Conservation (phyloP, 2,797 vertebrate species). For the Gymnothorax reevesii region DNA sequence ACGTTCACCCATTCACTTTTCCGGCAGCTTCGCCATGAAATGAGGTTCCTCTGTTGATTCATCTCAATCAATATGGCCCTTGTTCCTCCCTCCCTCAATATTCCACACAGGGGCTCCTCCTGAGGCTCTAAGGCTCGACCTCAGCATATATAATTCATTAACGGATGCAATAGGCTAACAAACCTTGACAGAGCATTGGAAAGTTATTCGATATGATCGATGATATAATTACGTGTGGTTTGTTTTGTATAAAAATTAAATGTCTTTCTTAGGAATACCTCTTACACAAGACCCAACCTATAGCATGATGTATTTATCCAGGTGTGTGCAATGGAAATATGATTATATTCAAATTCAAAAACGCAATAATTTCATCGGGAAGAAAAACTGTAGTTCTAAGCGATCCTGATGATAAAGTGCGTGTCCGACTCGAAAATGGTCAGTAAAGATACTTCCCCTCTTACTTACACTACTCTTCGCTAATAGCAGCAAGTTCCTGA, state of each 20-base stretch:
- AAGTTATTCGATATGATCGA: neutral
- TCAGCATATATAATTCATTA: neutral
- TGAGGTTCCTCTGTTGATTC: conserved; percentile 10
- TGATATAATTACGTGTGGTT: neutral
- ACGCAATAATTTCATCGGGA: neutral
- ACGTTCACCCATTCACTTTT: conserved; percentile 6
- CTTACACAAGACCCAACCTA: neutral
- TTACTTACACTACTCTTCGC: neutral
- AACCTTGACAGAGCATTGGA: neutral
- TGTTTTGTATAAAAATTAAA: neutral
- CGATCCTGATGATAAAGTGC: neutral
- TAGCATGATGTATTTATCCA: neutral
- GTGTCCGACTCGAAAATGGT: neutral
- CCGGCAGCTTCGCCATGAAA: neutral
- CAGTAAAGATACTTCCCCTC: neutral
- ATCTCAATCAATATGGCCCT: conserved; percentile 18
- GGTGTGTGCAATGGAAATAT: neutral
- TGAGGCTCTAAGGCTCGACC: neutral
- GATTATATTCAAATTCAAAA: neutral
- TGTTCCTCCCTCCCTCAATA: conserved; percentile 12
- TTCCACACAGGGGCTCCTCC: neutral
- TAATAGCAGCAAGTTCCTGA: neutral
- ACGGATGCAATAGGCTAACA: neutral
- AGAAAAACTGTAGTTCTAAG: neutral
- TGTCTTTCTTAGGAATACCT: neutral